A percentile compares a stretch with the other conserved stretches of the same genome.
phyloP scores from a whole-genome alignment of 1,140 invertebrate species.

The Rhagoletis pomonella region DNA sequence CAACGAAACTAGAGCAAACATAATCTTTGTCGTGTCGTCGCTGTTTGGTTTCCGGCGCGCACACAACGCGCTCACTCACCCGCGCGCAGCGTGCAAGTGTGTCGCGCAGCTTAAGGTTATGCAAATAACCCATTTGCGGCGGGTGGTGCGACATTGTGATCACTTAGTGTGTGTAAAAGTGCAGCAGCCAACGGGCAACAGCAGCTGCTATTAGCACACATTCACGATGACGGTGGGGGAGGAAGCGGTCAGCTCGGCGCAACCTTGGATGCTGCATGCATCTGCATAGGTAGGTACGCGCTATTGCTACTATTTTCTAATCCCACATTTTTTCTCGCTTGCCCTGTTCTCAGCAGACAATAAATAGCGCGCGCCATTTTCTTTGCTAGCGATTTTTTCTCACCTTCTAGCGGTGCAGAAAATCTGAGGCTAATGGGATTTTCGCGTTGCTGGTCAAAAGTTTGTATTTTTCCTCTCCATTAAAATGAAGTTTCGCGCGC shows the following conservation, averaged over 20 bases:
- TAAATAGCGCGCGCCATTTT: not conserved
- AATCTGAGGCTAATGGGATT: conserved; percentile 32
- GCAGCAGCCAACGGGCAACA: not conserved
- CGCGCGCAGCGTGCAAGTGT: not conserved
- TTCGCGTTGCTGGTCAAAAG: conserved; percentile 29
- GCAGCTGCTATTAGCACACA: not conserved
- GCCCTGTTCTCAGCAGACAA: not conserved
- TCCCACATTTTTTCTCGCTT: not conserved
- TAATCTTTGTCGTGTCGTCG: conserved; percentile 41
- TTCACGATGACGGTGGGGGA: too few species aligned
- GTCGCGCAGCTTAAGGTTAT: conserved; percentile 33
- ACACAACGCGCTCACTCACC: not conserved
- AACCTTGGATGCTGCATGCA: not conserved
- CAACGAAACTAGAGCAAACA: conserved; percentile 46
- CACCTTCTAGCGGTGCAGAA: not conserved
- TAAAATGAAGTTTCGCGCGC: not conserved
- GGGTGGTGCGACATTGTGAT: not conserved
- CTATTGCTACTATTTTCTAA: not conserved
- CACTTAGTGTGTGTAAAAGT: not conserved
- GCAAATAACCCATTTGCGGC: not conserved
- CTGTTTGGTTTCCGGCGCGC: not conserved
- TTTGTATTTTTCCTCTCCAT: not conserved
- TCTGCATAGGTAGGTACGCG: not conserved
- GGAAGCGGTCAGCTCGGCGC: not conserved
- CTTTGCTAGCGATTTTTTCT: not conserved